Evolutionary conservation across 2,888 invertebrate genomes (phyloP), one percentile per base, ranked within the genome.

Genomic region (Dioctria linearis): DNA sequence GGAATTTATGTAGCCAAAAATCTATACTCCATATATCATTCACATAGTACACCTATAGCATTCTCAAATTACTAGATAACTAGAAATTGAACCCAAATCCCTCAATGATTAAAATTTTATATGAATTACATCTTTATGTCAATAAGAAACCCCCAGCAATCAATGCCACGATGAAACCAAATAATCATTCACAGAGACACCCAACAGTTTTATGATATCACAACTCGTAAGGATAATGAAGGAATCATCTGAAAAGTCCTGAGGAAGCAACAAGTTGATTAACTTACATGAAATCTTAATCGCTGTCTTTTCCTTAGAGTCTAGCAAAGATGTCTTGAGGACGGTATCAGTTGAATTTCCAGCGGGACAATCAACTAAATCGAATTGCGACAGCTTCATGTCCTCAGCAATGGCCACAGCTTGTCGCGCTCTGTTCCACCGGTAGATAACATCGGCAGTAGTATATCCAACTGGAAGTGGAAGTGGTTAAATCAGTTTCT

Each of bases 341-440:
- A 88, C 85, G 87, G 89, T 86, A 85, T 88, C 90, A 67, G 93
- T 93, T 85, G 92, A 90, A 88, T 94, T 94, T 81, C 92, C 93
- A 46, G 93, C 92, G 49, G 94, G 94, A 84, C 93, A 93, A 83
- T 92, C 93, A 81, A 95, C 93, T 84, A 96, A 90, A 90, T 95
- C 95, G 89, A 95, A 96, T 90, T 95, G 95, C 65, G 95, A 95
- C 86, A 95, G 90, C 88, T 94, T 94, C 93, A 95, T 95, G 87
- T 95, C 95, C 85, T 93, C 93, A 3, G 95, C 94, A 84, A 94
- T 94, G 80, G 93, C 94, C 80, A 95, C 94, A 73, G 89, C 87
- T 84, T 94, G 93, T 59, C 94, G 90, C 69, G 91, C 91, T 82
- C 90, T 89, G 88, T 94, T 94, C 95, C 95, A 95, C 82, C 91